Percentiles rank a stretch among this genome's conserved stretches.
Evolutionary conservation across 1,140 invertebrate genomes (phyloP).

Genomic region (Patella vulgata): DNA sequence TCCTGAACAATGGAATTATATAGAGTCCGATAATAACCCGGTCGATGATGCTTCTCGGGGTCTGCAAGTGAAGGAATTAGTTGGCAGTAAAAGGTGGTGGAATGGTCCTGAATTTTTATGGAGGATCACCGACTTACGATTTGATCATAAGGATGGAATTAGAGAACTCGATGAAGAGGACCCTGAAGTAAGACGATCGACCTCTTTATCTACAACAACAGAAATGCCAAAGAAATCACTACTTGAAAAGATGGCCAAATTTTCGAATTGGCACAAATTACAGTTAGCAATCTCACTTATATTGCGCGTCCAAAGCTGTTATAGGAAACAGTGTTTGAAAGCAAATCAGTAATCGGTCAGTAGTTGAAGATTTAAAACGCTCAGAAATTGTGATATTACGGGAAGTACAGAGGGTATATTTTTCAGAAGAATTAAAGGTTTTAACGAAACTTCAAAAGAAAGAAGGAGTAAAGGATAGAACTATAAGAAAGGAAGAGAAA

Average conservation of each 20-base stretch:
- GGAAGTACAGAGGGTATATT: slow-evolving; percentile 16
- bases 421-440: slow-evolving; percentile 15
- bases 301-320: slow-evolving; percentile 10
- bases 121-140: slow-evolving; percentile 9
- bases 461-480: no score
- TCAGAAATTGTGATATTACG: slow-evolving; percentile 14
- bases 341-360: no score
- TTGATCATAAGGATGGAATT: not conserved
- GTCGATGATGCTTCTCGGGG: slow-evolving; percentile 37
- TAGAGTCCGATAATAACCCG: slow-evolving; percentile 12
- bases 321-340: slow-evolving; percentile 13
- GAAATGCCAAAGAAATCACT: not conserved
- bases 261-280: slow-evolving; percentile 7
- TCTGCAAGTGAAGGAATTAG: slow-evolving; percentile 12
- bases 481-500: no score
- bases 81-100: slow-evolving; percentile 29
- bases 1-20: slow-evolving; percentile 29
- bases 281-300: slow-evolving; percentile 10
- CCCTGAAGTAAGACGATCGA: slow-evolving; percentile 21
- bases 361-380: slow-evolving; percentile 6
- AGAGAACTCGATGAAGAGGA: slow-evolving; percentile 8
- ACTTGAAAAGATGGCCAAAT: not conserved
- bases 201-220: not conserved
- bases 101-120: slow-evolving; percentile 34
- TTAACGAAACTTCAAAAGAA: no score